Conservation (phyloP, 2,888 invertebrate species). For the Stenodema calcarata region DNA sequence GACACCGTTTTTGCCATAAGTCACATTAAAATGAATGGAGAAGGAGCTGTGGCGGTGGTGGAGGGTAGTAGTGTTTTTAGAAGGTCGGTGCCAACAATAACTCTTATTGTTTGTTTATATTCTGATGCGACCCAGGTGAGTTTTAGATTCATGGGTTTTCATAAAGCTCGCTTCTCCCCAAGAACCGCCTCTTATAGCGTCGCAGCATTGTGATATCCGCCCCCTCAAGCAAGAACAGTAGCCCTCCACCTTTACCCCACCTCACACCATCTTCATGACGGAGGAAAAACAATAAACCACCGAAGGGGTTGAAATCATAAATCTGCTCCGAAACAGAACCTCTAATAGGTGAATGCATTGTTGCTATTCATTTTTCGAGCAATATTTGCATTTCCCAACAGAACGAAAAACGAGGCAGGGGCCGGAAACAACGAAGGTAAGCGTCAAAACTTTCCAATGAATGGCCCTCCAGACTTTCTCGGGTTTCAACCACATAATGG, state of each 20-base stretch:
- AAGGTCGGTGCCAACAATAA: conserved; percentile 34
- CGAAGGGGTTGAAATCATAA: conserved; percentile 35
- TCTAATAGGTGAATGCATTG: conserved; percentile 30
- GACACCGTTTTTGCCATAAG: conserved; percentile 22
- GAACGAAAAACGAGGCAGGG: conserved; percentile 9
- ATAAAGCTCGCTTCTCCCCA: conserved; percentile 27
- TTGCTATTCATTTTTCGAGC: neutral
- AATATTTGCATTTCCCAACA: conserved; percentile 1
- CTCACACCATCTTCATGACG: neutral
- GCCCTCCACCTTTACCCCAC: neutral
- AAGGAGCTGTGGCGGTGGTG: neutral
- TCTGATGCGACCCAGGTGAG: conserved; percentile 39
- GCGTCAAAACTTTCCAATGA: conserved; percentile 36
- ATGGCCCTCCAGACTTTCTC: neutral
- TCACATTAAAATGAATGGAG: conserved; percentile 34
- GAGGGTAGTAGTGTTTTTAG: neutral
- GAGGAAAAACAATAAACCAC: conserved; percentile 35
- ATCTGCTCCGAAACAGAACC: conserved; percentile 1
- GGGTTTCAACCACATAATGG: neutral
- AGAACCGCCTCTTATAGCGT: neutral
- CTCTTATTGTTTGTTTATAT: conserved; percentile 48
- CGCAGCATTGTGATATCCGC: conserved; percentile 19
- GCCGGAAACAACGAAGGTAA: neutral
- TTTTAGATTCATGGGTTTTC: conserved; percentile 45
- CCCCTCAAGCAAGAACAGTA: neutral